phyloP scores from a whole-genome alignment of 2,113 vertebrate species.

The Pterocles orientalis region DNA sequence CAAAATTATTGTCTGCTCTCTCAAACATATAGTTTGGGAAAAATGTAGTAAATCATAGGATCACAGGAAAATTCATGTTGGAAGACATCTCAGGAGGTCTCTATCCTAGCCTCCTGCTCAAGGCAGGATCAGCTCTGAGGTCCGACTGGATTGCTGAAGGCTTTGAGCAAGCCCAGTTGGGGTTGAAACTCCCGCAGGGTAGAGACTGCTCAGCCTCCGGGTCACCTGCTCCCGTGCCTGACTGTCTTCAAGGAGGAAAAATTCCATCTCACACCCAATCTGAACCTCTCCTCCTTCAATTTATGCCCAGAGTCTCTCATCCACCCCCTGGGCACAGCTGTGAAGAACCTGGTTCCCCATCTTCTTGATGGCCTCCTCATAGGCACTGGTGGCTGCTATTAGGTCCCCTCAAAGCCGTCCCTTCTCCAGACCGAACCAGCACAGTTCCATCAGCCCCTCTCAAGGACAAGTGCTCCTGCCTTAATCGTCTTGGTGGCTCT shows the following conservation, averaged over 20 bases:
- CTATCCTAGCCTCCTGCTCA: background rate
- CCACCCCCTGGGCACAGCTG: background rate
- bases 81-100: background rate
- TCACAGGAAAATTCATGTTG: background rate
- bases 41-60: background rate
- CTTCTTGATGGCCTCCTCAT: background rate
- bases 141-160: background rate
- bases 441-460: background rate
- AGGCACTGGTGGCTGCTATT: background rate
- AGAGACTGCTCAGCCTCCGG: background rate
- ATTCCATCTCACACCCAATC: background rate
- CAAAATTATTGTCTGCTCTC: background rate
- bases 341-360: background rate
- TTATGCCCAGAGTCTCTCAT: background rate
- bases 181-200: background rate
- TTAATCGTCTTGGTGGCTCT: background rate
- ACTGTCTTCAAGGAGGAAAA: background rate
- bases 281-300: background rate
- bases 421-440: background rate
- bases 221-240: background rate
- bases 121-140: background rate
- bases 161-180: background rate
- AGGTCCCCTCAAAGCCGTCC: background rate
- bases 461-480: background rate
- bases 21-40: background rate